Conservation (phyloP, 2,888 invertebrate genomes). For the Catocala sponsa region DNA sequence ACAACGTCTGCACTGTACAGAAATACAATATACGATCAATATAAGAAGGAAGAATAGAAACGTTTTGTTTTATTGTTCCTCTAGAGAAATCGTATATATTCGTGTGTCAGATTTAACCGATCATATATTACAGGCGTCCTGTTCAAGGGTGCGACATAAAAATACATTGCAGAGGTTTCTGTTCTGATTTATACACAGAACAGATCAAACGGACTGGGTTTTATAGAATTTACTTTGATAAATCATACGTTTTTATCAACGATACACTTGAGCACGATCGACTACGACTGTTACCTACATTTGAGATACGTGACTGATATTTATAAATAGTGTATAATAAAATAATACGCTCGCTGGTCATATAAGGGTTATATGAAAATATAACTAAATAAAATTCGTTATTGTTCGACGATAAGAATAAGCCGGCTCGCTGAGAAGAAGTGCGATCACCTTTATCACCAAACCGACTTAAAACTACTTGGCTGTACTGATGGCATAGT, state of each 20-base stretch:
- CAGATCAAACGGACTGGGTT: conserved; percentile 62
- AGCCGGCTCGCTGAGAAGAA: too few relatives aligned
- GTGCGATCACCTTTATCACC: too few relatives aligned
- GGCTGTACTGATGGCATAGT: too few relatives aligned
- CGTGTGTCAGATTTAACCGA: conserved; percentile 66
- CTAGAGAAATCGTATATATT: conserved; percentile 60
- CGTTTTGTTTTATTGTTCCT: conserved; percentile 62
- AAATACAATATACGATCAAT: conserved; percentile 8
- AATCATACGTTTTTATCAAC: conserved; percentile 46
- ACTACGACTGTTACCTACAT: background rate
- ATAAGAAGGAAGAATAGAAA: conserved; percentile 44
- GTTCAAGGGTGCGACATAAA: conserved; percentile 63
- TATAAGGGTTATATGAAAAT: too few relatives aligned
- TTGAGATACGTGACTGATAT: too few relatives aligned
- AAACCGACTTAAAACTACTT: too few relatives aligned
- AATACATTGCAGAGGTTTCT: conserved; percentile 61
- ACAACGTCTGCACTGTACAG: too few relatives aligned
- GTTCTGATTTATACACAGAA: conserved; percentile 66
- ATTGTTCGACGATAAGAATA: too few relatives aligned
- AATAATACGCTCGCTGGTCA: too few relatives aligned
- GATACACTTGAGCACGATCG: background rate
- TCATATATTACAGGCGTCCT: conserved; percentile 67
- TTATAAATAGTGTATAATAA: background rate
- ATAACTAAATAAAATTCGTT: too few relatives aligned
- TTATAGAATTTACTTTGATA: conserved; percentile 58